Conservation (phyloP, 2,888 invertebrate species). For the Caenorhabditis panamensis region DNA sequence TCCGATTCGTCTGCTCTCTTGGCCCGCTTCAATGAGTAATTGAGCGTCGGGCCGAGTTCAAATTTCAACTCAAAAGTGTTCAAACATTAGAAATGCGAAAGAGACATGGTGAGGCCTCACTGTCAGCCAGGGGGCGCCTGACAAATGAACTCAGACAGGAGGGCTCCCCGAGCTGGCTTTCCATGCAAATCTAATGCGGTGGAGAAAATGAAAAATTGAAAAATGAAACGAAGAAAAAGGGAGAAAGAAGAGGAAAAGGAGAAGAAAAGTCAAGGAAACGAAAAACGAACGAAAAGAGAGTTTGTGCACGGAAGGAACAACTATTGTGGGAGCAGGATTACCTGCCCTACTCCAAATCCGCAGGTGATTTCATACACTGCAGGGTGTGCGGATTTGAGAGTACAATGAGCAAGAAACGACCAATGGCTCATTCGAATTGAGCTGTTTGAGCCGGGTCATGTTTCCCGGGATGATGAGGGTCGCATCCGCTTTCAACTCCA, state of each 20-base stretch:
- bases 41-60: constrained; percentile 55
- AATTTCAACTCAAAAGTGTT: constrained; percentile 58
- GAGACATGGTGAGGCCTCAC: background rate
- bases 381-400: background rate
- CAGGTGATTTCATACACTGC: constrained; percentile 23
- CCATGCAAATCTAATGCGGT: constrained; percentile 54
- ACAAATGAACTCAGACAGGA: constrained; percentile 41
- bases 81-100: constrained; percentile 41
- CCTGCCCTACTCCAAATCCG: constrained; percentile 26
- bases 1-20: constrained; percentile 20
- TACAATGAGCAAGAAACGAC: background rate
- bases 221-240: constrained; percentile 25
- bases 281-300: constrained; percentile 1
- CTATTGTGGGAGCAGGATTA: constrained; percentile 1
- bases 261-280: background rate
- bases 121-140: constrained; percentile 9
- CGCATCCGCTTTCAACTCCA: constrained; percentile 12
- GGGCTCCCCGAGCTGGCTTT: constrained; percentile 3
- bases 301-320: too few species aligned
- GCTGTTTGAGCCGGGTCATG: constrained; percentile 22
- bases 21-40: constrained; percentile 55
- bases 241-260: constrained; percentile 6
- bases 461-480: constrained; percentile 13
- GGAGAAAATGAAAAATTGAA: constrained; percentile 32
- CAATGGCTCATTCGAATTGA: background rate